phyloP scores from a whole-genome alignment of 2,113 vertebrate genomes.

The Oceanites oceanicus region DNA sequence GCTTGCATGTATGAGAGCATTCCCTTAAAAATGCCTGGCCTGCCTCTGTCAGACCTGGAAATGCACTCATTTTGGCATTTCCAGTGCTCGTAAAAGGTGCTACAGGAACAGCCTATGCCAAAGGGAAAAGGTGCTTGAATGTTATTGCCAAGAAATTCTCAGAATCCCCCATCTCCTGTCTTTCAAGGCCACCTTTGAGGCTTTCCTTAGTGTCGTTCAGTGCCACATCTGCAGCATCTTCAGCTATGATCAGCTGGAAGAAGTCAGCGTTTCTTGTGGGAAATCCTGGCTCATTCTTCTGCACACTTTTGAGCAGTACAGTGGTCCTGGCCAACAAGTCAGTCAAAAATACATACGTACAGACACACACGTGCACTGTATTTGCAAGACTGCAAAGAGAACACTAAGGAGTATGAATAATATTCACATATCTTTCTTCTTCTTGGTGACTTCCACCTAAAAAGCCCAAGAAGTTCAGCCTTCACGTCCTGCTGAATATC shows the following conservation, averaged over 20 bases:
- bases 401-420: background rate
- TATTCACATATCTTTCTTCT: background rate
- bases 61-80: background rate
- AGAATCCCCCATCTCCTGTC: background rate
- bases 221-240: background rate
- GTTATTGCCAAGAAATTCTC: background rate
- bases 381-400: background rate
- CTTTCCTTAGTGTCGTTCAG: background rate
- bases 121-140: background rate
- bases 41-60: background rate
- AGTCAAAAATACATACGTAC: background rate
- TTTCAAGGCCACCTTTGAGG: background rate
- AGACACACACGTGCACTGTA: background rate
- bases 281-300: background rate
- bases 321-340: background rate
- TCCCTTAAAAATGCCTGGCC: background rate
- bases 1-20: background rate
- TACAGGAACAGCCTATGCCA: background rate
- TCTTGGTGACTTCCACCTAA: background rate
- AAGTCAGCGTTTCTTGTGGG: background rate
- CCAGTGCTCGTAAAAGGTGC: background rate
- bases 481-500: background rate
- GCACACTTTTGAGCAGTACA: background rate
- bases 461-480: background rate
- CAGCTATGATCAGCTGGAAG: background rate